phyloP scores from a whole-genome alignment of 2,888 invertebrate species.

The Neoascia interrupta region DNA sequence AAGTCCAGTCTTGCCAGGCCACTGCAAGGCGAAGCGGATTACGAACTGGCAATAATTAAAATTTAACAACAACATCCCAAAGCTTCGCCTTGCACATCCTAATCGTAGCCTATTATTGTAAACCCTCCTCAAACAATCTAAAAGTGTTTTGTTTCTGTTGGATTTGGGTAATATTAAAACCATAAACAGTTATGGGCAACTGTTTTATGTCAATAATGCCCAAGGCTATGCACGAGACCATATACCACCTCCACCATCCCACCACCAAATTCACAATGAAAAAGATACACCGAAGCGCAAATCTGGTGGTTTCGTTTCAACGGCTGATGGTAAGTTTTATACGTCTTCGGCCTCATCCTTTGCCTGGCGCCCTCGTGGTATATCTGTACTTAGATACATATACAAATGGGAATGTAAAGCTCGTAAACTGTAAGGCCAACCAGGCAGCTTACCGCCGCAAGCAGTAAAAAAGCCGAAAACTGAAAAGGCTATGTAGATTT shows the following conservation, averaged over 20 bases:
- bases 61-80: no score
- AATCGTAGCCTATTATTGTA: no score
- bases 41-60: no score
- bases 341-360: slow-evolving; percentile 7
- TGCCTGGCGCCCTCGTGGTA: no score
- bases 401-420: slow-evolving; percentile 24
- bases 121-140: no score
- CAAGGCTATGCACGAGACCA: slow-evolving; percentile 4
- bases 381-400: neutral
- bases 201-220: slow-evolving; percentile 34
- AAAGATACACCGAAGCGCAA: neutral
- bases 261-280: no score
- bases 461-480: slow-evolving; percentile 26
- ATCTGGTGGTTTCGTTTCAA: slow-evolving; percentile 6
- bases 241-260: no score
- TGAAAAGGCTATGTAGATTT: slow-evolving; percentile 7
- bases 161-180: neutral
- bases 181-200: slow-evolving; percentile 33
- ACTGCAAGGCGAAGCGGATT: no score
- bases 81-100: no score
- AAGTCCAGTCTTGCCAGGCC: no score
- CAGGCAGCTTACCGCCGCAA: slow-evolving; percentile 4
- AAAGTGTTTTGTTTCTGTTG: no score
- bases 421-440: slow-evolving; percentile 11
- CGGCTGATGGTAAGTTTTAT: slow-evolving; percentile 18